Evolutionary conservation across 92 coral and sea anemone genomes (phyloP), one percentile per base, ranked within the genome.

Genomic region (Epizoanthus ramosus): DNA sequence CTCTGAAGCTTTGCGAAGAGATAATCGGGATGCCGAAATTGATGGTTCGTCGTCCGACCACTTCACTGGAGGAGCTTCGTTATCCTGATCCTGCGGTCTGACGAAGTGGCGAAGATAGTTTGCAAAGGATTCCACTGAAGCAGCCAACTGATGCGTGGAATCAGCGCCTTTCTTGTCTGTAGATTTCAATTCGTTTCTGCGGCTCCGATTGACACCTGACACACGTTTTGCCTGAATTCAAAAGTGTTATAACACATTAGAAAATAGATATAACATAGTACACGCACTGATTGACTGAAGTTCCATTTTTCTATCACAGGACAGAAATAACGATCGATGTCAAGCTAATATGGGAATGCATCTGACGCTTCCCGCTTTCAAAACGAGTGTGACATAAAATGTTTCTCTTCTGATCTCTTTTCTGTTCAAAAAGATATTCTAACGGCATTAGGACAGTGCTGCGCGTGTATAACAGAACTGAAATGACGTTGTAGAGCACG

Each of bases 81-180:
- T 87, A 39, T 93, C 91, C 37, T 79, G 82, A 1, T 71, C 87
- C 14, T 90, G 85, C 3, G 94, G 95, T 56, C 98, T 90, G 22
- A 92, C 99, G 47, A 96, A 60, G 58, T 90, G 95, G 63, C 93
- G 95, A 13, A 96, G 81, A 64, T 96, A 96, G 74, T 92, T 96
- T 13, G 99, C 99, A 23, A 96, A 96, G 1, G 98, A 94, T 70
- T 96, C 99, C 3, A 94, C 99, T 0, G 99, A 96, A 0, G 95
- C 95, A 7, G 87, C 94, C 35, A 96, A 83, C 0, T 95, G 88
- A 57, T 90, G 88, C 4, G 84, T 41, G 17, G 91, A 79, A 28
- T 68, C 80, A 31, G 19, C 59, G 16, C 18, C 43, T 54, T 74
- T 86, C 19, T 68, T 24, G 35, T 84, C 89, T 67, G 52, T 9